Evolutionary conservation across 2,797 vertebrate species (phyloP).

Genomic region (Cryptoblepharus egeriae): DNA sequence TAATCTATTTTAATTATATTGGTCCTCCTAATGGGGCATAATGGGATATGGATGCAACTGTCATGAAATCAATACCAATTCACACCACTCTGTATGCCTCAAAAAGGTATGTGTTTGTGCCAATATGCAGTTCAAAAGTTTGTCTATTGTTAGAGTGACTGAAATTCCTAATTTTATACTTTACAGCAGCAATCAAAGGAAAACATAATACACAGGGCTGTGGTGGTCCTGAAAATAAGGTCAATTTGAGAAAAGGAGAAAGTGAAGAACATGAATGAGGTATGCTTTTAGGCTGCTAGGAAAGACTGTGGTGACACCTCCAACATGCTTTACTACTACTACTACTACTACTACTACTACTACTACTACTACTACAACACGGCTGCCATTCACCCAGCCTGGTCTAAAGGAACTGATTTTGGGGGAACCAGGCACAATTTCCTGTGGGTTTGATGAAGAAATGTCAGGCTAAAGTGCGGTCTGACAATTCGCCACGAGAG

Average conservation of each 20-base stretch:
- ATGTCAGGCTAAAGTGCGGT: constrained; percentile 31
- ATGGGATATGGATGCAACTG: neutral
- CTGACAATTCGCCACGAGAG: constrained; percentile 78
- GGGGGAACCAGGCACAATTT: neutral
- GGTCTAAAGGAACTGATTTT: neutral
- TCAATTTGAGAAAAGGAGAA: neutral
- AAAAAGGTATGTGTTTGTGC: neutral
- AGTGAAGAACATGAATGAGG: neutral
- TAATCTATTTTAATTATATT: neutral
- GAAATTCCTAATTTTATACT: neutral
- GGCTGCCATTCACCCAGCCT: too few species aligned
- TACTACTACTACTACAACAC: too few species aligned
- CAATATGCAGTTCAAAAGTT: neutral
- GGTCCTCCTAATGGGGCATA: neutral
- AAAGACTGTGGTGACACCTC: neutral
- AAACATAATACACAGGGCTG: neutral
- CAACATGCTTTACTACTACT: too few species aligned
- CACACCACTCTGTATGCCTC: neutral
- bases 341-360: too few species aligned
- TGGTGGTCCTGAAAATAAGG: neutral
- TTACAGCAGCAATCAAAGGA: neutral
- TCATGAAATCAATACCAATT: neutral
- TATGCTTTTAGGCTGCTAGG: neutral
- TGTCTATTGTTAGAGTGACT: neutral
- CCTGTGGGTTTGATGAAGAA: constrained; percentile 9